Base-by-base conservation (phyloP, 1,140 invertebrate species). In the Eupristina koningsbergeri region DNA sequence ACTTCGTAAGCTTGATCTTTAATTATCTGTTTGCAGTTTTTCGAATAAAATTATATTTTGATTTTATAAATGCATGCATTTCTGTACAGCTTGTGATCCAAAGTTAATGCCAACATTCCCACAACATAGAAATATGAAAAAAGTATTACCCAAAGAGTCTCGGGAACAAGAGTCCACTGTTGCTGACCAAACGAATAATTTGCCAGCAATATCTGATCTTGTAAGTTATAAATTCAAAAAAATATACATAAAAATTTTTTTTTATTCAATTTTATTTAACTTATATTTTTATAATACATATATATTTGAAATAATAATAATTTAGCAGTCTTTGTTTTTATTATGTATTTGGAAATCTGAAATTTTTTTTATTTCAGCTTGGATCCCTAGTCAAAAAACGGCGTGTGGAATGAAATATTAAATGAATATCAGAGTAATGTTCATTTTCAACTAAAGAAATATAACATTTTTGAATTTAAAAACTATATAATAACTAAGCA, bases 81-180 rank as follows among this genome's bases (percentile, higher is more conserved):
- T 85, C 85, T 87, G 94, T 94, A 13, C 89, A 98, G 97, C 98
- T 0, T 99, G 98, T 93, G 97, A 98, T 91, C 97, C 98, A 3
- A 97, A 98, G 88, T 93, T 99, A 88, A 99, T 99, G 98, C 98
- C 98, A 45, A 98, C 97, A 87, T 99, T 98, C 90, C 98, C 98
- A 0, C 98, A 99, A 90, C 98, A 99, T 91, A 94, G 98, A 86
- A 98, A 99, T 90, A 94, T 97, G 93, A 97, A 95, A 88, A 94
- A 94, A 74, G 91, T 88, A 74, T 86, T 84, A 71, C 85, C 93
- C 87, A 91, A 93, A 89, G 92, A 94, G 90, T 86, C 90, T 47
- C 92, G 93, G 80, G 90, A 94, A 78, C 83, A 88, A 63, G 95
- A 95, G 87, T 92, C 93, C n/a, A 92, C 93, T 47, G 93, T 94